Evolutionary conservation across 2,888 invertebrate genomes (phyloP).

Genomic region (Trichacis sp.): DNA sequence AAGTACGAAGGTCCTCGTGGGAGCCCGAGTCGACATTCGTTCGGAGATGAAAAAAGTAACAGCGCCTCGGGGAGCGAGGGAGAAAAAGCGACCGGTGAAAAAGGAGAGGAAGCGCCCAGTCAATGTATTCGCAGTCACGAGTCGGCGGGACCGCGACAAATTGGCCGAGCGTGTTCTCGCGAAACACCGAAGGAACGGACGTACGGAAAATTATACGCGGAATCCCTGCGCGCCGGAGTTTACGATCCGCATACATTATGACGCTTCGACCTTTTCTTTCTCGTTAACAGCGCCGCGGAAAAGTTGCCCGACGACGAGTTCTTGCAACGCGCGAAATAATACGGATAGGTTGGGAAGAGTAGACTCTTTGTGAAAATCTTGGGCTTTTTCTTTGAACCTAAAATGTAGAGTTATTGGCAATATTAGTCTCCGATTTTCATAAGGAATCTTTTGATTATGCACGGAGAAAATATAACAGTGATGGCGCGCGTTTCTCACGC

Average conservation of each 20-base stretch:
- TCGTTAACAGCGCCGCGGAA: constrained; percentile 27
- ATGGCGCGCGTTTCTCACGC: no score
- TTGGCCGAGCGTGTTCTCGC: constrained; percentile 57
- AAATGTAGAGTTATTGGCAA: no score
- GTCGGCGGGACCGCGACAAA: constrained; percentile 54
- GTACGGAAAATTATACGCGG: constrained; percentile 52
- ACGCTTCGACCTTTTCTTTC: constrained; percentile 21
- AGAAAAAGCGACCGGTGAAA: not conserved
- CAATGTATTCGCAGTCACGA: constrained; percentile 51
- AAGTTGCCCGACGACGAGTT: no score
- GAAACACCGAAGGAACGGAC: constrained; percentile 47
- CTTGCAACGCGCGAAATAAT: no score
- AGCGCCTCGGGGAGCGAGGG: constrained; percentile 13
- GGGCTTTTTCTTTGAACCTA: no score
- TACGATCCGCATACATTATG: constrained; percentile 51
- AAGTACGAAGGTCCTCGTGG: not conserved
- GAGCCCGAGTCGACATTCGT: not conserved
- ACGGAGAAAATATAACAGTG: no score
- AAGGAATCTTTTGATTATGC: no score
- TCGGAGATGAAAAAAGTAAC: constrained; percentile 14
- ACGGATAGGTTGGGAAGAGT: no score
- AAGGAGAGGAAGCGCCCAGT: constrained; percentile 28
- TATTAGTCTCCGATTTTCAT: no score
- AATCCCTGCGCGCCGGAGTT: constrained; percentile 51
- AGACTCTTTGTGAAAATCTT: no score